Evolutionary conservation across 2,888 invertebrate genomes (phyloP), one percentile per base, ranked within the genome.

Genomic region (Lymantria dispar): DNA sequence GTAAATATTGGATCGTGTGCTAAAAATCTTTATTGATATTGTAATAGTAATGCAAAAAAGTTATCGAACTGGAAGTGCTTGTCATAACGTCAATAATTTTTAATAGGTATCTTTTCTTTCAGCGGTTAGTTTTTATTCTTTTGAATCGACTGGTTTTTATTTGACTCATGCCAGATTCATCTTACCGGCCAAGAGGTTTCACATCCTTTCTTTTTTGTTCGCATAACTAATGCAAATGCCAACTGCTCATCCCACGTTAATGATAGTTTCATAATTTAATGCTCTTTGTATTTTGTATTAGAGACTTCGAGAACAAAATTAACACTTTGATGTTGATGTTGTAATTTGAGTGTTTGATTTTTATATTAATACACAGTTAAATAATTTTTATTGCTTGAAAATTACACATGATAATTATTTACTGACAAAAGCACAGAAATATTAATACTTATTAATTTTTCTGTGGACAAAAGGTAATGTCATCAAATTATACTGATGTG

Each of bases 101-200:
- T 72, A 72, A 68, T 70, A 71, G n/a, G n/a, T n/a, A n/a, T n/a
- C 5, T 5, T 22, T 22, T 70, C 61, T 64, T 62, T 65, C 67
- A 69, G 67, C 68, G 63, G 65, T 72, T 65, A 64, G 58, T 65
- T 69, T 79, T 76, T 79, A 75, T 74, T 72, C 70, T 70, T 67
- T 68, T 69, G 62, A 71, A 68, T 63, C 70, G 62, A 74, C 74
- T 73, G 63, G 76, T 73, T 60, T 54, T 76, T 65, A 64, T 72
- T 76, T 74, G 75, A 80, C 60, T 78, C 78, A 79, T 74, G 63
- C 67, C 58, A 72, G 70, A 76, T 72, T 71, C 60, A 73, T 77
- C 68, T 66, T 64, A 61, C 63, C 58, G 47, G 52, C 53, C 49
- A 53, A 50, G 61, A 68, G 56, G 60, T 61, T 68, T 68, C 65